phyloP scores from a whole-genome alignment of 2,113 vertebrate genomes.

The Bubo scandiacus region DNA sequence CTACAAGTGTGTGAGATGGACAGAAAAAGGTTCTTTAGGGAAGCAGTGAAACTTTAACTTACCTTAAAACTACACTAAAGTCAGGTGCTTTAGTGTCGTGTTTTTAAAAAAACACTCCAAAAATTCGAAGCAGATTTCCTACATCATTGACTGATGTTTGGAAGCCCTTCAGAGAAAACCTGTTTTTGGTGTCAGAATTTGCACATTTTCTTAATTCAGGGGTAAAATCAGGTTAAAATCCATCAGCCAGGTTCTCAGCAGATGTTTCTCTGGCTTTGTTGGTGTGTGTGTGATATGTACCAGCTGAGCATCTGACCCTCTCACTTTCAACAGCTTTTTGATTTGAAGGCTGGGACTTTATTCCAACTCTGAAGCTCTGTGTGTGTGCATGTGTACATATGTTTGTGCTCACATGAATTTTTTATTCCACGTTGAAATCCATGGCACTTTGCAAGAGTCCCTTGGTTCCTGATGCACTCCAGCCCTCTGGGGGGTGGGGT shows the following conservation, averaged over 20 bases:
- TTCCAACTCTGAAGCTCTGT: background rate
- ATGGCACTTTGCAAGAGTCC: background rate
- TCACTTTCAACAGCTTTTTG: background rate
- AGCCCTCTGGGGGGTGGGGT: background rate
- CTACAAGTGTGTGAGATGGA: background rate
- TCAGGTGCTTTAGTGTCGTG: background rate
- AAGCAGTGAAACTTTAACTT: background rate
- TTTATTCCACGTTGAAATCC: conserved; percentile 4
- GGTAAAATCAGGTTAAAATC: background rate
- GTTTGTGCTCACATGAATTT: background rate
- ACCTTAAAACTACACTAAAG: background rate
- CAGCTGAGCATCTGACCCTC: background rate
- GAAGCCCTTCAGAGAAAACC: conserved; percentile 7
- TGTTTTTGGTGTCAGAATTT: conserved; percentile 5
- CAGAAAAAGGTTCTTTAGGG: background rate
- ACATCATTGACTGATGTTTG: background rate
- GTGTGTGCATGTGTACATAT: background rate
- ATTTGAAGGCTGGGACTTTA: conserved; percentile 4
- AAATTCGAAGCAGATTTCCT: conserved; percentile 6
- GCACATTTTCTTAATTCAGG: conserved; percentile 10
- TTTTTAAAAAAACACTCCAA: background rate
- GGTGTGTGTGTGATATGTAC: background rate
- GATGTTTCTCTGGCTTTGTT: background rate
- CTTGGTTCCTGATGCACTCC: background rate
- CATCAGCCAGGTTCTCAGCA: background rate